Percentiles rank a stretch among this genome's conserved stretches.
Conservation (phyloP, 2,113 vertebrate species). For the Taxidea taxus region DNA sequence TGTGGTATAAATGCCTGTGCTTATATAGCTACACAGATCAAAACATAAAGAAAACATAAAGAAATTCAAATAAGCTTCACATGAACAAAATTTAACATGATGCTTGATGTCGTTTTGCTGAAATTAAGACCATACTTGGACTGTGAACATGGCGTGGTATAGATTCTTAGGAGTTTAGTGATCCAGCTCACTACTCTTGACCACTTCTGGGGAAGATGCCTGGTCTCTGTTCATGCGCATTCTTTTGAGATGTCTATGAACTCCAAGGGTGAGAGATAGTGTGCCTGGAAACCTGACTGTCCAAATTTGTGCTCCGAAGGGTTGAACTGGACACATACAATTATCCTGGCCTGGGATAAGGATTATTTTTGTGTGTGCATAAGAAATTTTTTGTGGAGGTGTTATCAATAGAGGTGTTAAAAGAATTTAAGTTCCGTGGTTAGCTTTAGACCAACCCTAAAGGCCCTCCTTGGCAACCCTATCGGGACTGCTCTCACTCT, state of each 20-base stretch:
- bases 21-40: neutral
- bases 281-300: neutral
- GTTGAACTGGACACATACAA: neutral
- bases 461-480: too few relatives aligned
- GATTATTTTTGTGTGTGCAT: neutral
- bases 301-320: neutral
- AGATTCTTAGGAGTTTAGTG: neutral
- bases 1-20: neutral
- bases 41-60: constrained; percentile 12
- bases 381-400: neutral
- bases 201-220: neutral
- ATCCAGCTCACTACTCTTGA: neutral
- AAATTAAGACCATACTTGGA: neutral
- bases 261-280: neutral
- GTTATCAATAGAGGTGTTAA: too few relatives aligned
- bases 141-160: neutral
- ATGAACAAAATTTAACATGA: neutral
- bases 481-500: too few relatives aligned
- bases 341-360: neutral
- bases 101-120: neutral
- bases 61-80: neutral
- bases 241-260: neutral
- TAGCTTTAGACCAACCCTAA: too few relatives aligned
- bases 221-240: neutral
- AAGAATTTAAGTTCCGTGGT: too few relatives aligned